phyloP scores from a whole-genome alignment of 1,140 invertebrate genomes.

The Aphidius gifuensis region DNA sequence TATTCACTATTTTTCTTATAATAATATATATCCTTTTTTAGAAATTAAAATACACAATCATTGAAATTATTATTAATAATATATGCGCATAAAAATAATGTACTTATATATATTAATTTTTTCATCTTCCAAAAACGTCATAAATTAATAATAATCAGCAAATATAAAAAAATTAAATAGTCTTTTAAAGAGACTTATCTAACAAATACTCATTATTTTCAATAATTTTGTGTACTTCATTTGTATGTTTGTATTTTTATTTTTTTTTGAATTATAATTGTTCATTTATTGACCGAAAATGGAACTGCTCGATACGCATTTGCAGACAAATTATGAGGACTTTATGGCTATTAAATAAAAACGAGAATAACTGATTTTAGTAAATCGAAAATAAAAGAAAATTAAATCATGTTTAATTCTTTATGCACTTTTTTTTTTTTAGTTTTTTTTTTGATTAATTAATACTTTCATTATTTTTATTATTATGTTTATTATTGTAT shows the following conservation, averaged over 20 bases:
- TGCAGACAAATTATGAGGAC: background rate
- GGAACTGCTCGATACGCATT: constrained; percentile 11
- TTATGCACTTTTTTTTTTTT: constrained; percentile 20
- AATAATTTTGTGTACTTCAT: background rate
- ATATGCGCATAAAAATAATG: no score
- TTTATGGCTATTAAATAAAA: background rate
- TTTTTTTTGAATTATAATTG: background rate
- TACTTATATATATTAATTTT: no score
- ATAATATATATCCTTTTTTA: no score
- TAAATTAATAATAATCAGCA: background rate
- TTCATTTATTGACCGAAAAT: constrained; percentile 1
- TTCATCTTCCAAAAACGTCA: no score
- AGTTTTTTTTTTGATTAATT: constrained; percentile 25
- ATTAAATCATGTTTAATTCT: background rate
- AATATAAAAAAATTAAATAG: background rate
- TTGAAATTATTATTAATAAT: no score
- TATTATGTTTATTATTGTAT: constrained; percentile 12
- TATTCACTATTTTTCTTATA: no score
- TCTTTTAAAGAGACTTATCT: no score
- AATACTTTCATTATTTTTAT: constrained; percentile 14
- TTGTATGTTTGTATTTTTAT: constrained; percentile 4
- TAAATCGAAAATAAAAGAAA: background rate
- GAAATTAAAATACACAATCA: no score
- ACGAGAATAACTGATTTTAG: background rate
- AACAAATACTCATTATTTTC: constrained; percentile 17